phyloP scores from a whole-genome alignment of 2,888 invertebrate genomes.

The Epistrophe grossulariae region DNA sequence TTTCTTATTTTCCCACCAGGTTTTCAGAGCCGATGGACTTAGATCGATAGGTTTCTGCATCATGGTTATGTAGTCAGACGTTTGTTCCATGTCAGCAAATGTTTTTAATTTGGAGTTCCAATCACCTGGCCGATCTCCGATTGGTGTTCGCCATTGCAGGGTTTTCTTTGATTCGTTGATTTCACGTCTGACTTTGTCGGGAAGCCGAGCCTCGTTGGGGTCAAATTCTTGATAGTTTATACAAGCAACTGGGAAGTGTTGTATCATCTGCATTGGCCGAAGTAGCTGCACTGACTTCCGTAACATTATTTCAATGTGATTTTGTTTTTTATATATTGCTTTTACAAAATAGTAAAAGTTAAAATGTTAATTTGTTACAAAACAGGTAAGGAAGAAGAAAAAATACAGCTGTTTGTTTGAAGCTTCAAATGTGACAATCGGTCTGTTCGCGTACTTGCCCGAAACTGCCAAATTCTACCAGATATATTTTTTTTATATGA shows the following conservation, averaged over 20 bases:
- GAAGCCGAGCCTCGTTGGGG: constrained; percentile 49
- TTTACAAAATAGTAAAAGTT: not conserved
- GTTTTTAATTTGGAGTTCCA: constrained; percentile 86
- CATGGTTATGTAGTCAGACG: constrained; percentile 83
- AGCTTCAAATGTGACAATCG: constrained; percentile 22
- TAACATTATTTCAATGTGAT: constrained; percentile 26
- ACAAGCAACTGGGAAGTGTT: constrained; percentile 1
- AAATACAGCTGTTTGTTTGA: not conserved
- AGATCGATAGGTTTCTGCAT: constrained; percentile 85
- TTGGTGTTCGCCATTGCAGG: constrained; percentile 87
- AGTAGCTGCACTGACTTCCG: constrained; percentile 19
- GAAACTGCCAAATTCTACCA: too few relatives aligned
- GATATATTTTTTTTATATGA: too few relatives aligned
- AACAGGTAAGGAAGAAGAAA: not conserved
- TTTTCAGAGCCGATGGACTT: constrained; percentile 84
- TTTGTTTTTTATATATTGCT: not conserved
- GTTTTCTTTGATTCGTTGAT: constrained; percentile 83
- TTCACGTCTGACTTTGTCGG: constrained; percentile 79
- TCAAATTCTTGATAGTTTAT: constrained; percentile 29
- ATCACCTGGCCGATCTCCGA: constrained; percentile 86
- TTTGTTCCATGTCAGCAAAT: constrained; percentile 85
- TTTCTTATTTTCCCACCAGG: constrained; percentile 86
- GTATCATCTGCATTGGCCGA: not conserved
- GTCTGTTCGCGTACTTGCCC: too few relatives aligned
- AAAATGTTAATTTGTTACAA: not conserved